Evolutionary conservation across 2,888 invertebrate species (phyloP).

Genomic region (Lapara coniferarum): DNA sequence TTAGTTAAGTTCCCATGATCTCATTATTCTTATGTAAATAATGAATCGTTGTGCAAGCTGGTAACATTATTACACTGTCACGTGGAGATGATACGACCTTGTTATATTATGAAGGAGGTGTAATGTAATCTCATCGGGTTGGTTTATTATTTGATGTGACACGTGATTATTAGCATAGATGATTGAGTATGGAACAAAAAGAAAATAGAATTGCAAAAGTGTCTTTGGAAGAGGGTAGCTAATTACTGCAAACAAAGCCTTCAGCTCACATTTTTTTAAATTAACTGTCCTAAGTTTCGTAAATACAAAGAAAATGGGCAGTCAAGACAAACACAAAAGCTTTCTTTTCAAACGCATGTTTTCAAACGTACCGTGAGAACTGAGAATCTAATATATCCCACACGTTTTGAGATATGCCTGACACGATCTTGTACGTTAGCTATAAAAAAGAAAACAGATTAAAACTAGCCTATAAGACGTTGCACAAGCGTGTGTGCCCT

Average conservation of each 20-base stretch:
- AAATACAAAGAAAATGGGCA: too few species aligned
- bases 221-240: too few species aligned
- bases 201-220: not conserved
- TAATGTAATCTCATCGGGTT: not conserved
- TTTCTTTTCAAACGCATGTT: too few species aligned
- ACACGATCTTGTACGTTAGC: too few species aligned
- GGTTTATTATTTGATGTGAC: not conserved
- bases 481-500: not conserved
- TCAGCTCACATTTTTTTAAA: too few species aligned
- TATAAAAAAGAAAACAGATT: too few species aligned
- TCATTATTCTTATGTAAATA: constrained; percentile 27
- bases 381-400: too few species aligned
- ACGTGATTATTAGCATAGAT: not conserved
- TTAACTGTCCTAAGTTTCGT: too few species aligned
- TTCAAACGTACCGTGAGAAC: too few species aligned
- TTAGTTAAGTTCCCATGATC: constrained; percentile 19
- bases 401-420: too few species aligned
- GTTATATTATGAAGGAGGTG: not conserved
- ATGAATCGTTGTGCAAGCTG: constrained; percentile 16
- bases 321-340: too few species aligned
- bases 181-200: not conserved
- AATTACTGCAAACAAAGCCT: too few species aligned
- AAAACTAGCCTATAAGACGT: not conserved
- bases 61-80: constrained; percentile 8
- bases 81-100: constrained; percentile 11